Percentiles rank a stretch among this genome's conserved stretches.
phyloP scores from a whole-genome alignment of 2,888 invertebrate species.

The Sphinx pinastri region DNA sequence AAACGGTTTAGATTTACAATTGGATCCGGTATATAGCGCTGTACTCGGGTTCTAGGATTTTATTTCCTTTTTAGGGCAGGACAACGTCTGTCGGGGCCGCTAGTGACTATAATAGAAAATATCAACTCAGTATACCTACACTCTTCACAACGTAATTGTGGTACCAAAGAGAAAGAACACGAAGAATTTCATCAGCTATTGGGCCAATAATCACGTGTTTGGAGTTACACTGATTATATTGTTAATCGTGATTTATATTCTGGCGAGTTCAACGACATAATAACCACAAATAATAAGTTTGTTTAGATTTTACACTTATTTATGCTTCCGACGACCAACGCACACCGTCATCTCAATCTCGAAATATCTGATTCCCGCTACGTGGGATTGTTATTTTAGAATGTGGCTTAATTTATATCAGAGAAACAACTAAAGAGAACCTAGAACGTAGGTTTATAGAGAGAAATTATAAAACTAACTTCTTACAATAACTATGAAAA shows the following conservation, averaged over 20 bases:
- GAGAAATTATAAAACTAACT: too few species aligned
- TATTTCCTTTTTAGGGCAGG: too few species aligned
- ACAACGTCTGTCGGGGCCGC: too few species aligned
- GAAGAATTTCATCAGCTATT: neutral
- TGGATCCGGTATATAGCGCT: too few species aligned
- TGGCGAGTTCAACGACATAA: constrained; percentile 17
- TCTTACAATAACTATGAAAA: too few species aligned
- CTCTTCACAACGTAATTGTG: too few species aligned
- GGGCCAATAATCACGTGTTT: neutral
- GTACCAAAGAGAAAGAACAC: neutral
- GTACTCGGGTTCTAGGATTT: too few species aligned
- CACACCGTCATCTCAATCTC: constrained; percentile 7
- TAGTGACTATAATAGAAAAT: too few species aligned
- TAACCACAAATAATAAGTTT: constrained; percentile 19
- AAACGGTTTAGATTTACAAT: too few species aligned
- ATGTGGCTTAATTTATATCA: neutral
- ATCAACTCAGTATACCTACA: too few species aligned
- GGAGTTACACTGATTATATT: neutral
- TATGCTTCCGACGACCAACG: constrained; percentile 26
- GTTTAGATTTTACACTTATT: constrained; percentile 24
- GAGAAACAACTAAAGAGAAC: neutral
- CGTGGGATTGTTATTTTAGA: constrained; percentile 12
- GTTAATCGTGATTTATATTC: neutral
- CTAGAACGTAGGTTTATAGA: too few species aligned
- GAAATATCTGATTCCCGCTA: constrained; percentile 8